These are phyloP conservation scores for Scortum barcoo DNA, from an alignment of 2,113 vertebrate species.

Conservation along the genomic window DNA sequence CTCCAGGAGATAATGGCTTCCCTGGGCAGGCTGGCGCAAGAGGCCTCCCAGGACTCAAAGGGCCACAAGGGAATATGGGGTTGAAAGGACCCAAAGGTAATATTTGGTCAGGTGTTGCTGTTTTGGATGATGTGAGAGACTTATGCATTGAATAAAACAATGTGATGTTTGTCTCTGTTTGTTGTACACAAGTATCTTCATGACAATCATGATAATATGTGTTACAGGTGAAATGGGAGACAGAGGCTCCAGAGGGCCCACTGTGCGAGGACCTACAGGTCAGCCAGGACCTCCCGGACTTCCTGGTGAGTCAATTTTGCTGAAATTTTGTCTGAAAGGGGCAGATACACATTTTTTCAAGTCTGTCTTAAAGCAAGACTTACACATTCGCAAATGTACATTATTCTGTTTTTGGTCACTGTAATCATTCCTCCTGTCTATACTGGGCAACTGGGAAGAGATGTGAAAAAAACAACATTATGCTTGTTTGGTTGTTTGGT, in stretches of 20 bases:
- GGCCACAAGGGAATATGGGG: constrained; percentile 90
- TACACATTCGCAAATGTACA: no score
- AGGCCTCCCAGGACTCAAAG: constrained; percentile 96
- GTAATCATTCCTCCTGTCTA: not conserved
- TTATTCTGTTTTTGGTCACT: no score
- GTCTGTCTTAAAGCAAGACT: not conserved
- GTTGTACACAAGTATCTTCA: not conserved
- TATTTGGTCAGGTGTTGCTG: not conserved
- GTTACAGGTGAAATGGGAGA: constrained; percentile 94
- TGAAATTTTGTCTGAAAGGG: no score
- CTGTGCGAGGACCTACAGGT: constrained; percentile 92
- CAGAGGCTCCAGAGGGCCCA: constrained; percentile 91
- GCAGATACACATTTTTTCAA: no score
- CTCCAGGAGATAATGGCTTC: constrained; percentile 93
- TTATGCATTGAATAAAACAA: not conserved
- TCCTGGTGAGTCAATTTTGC: constrained; percentile 85
- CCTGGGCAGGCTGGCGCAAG: constrained; percentile 92
- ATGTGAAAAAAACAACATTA: no score
- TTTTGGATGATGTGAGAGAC: not conserved
- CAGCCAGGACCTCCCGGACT: constrained; percentile 91
- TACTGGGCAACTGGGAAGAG: no score
- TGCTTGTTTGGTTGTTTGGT: no score
- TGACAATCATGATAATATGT: not conserved
- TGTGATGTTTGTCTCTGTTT: not conserved
- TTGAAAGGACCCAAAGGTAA: constrained; percentile 95